These are phyloP conservation scores for Ormia ochracea DNA, from an alignment of 2,888 invertebrate species.

Conservation along the genomic window DNA sequence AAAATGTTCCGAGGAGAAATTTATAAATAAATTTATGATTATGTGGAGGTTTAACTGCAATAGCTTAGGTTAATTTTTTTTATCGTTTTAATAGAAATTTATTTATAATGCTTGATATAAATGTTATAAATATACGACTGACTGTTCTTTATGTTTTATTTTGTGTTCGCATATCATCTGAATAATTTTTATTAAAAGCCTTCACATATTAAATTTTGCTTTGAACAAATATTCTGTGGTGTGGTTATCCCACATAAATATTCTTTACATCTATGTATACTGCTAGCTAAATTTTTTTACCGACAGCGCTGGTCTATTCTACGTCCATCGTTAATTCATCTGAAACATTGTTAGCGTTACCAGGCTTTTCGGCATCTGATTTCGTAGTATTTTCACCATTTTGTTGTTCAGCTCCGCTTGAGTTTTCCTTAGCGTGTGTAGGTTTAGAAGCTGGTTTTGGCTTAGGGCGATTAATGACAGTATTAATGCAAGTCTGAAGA, in stretches of 20 bases:
- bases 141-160: slow-evolving; percentile 10
- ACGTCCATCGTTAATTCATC: slow-evolving; percentile 75
- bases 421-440: slow-evolving; percentile 69
- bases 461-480: slow-evolving; percentile 93
- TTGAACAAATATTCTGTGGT: slow-evolving; percentile 13
- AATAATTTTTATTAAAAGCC: slow-evolving; percentile 22
- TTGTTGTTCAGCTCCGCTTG: slow-evolving; percentile 66
- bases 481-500: slow-evolving; percentile 78
- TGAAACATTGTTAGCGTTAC: slow-evolving; percentile 65
- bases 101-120: slow-evolving; percentile 32
- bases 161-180: slow-evolving; percentile 32
- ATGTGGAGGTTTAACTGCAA: not conserved
- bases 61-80: slow-evolving; percentile 17
- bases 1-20: slow-evolving; percentile 22
- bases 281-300: slow-evolving; percentile 24
- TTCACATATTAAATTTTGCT: not conserved
- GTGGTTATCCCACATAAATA: slow-evolving; percentile 49
- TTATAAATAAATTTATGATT: slow-evolving; percentile 29
- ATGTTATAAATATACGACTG: slow-evolving; percentile 5
- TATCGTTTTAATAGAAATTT: slow-evolving; percentile 26
- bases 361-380: slow-evolving; percentile 51
- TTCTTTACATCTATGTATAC: slow-evolving; percentile 48
- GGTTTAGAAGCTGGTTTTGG: slow-evolving; percentile 83
- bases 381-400: slow-evolving; percentile 67
- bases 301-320: slow-evolving; percentile 66